phyloP scores from a whole-genome alignment of 2,113 vertebrate genomes.

The Silurus asotus region DNA sequence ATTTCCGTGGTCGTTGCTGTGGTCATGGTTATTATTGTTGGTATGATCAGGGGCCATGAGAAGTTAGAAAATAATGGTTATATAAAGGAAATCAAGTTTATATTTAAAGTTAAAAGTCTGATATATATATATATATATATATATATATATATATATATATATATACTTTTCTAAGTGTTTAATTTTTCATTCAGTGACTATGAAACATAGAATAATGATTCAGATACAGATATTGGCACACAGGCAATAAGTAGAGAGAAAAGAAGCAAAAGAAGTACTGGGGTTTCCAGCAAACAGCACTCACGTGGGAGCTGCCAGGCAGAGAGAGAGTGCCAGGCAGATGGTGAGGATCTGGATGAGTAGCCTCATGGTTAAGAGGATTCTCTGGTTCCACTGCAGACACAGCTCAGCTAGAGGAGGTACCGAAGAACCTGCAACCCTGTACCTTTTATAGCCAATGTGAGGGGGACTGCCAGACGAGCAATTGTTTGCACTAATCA shows the following conservation, averaged over 20 bases:
- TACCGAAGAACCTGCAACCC: background rate
- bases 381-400: constrained; percentile 53
- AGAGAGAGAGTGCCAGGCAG: constrained; percentile 55
- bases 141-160: too few relatives aligned
- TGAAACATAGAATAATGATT: background rate
- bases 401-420: constrained; percentile 45
- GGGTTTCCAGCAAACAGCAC: constrained; percentile 38
- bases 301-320: constrained; percentile 56
- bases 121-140: too few relatives aligned
- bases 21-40: background rate
- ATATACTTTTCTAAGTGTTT: too few relatives aligned
- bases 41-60: background rate
- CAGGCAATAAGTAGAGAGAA: background rate
- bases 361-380: constrained; percentile 64
- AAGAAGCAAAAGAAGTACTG: background rate
- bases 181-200: background rate
- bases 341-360: constrained; percentile 58
- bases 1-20: too few relatives aligned
- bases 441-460: constrained; percentile 46
- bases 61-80: background rate
- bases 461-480: background rate
- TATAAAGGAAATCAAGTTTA: too few relatives aligned
- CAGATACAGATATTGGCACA: background rate
- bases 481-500: constrained; percentile 7
- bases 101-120: too few relatives aligned